A percentile compares a stretch with the other conserved stretches of the same genome.
phyloP scores from a whole-genome alignment of 2,888 invertebrate genomes.

The Busseola fusca region DNA sequence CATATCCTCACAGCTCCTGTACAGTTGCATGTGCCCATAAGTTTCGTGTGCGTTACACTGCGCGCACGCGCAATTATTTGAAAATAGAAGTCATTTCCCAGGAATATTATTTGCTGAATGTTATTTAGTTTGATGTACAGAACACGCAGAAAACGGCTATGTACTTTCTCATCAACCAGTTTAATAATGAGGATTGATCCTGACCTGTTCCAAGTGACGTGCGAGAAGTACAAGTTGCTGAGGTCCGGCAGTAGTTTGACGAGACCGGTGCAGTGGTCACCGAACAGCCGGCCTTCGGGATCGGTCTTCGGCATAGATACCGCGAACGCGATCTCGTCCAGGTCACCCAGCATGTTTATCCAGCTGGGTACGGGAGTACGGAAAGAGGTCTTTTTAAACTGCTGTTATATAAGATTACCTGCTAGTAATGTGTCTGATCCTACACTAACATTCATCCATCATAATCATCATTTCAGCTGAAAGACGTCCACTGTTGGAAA shows the following conservation, averaged over 20 bases:
- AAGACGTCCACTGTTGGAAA: not conserved
- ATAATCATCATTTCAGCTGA: not conserved
- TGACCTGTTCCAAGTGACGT: conserved; percentile 91
- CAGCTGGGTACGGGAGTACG: conserved; percentile 74
- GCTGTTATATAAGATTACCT: not conserved
- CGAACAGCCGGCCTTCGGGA: conserved; percentile 74
- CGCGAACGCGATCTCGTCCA: conserved; percentile 89
- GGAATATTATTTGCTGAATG: too few species aligned
- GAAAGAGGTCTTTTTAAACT: not conserved
- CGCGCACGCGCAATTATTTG: too few species aligned
- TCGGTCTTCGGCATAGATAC: conserved; percentile 71
- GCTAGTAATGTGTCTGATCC: not conserved
- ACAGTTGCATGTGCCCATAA: too few species aligned
- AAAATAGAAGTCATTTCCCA: too few species aligned
- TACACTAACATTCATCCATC: not conserved
- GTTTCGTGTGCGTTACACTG: too few species aligned
- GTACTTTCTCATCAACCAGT: too few species aligned
- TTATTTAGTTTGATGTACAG: not conserved
- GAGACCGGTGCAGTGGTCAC: conserved; percentile 91
- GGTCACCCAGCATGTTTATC: conserved; percentile 90
- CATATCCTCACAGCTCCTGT: too few species aligned
- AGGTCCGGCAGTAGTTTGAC: conserved; percentile 90
- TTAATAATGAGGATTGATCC: not conserved
- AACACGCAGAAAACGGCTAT: too few species aligned
- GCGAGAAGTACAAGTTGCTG: conserved; percentile 89